These are phyloP conservation scores for Pachyramphus minor DNA, from an alignment of 2,113 vertebrate species.

Conservation along the genomic window DNA sequence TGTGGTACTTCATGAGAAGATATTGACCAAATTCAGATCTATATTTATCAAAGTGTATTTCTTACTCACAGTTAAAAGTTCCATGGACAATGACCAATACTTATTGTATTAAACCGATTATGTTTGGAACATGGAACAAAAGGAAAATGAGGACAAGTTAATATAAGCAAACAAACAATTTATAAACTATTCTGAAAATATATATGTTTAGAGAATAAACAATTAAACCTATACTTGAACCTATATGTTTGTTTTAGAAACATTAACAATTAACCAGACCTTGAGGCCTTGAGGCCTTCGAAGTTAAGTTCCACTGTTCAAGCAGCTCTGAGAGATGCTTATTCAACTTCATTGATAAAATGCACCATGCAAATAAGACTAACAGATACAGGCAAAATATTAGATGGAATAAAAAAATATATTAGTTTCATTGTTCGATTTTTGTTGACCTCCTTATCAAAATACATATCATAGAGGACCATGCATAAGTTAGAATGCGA, in stretches of 20 bases:
- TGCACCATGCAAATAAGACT: not conserved
- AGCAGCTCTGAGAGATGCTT: not conserved
- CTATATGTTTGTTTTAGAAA: not conserved
- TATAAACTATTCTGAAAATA: not conserved
- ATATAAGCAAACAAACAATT: not conserved
- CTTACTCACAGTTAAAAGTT: not conserved
- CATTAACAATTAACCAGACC: not conserved
- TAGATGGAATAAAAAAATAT: not conserved
- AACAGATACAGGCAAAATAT: not conserved
- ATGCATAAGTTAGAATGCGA: not conserved
- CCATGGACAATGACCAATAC: not conserved
- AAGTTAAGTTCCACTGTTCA: not conserved
- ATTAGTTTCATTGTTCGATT: not conserved
- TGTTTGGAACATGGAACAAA: not conserved
- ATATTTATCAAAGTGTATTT: not conserved
- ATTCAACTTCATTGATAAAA: not conserved
- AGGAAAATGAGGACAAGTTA: not conserved
- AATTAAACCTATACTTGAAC: not conserved
- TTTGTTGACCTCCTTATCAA: not conserved
- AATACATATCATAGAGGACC: not conserved
- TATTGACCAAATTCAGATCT: not conserved
- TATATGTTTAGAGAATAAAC: not conserved
- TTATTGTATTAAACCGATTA: not conserved
- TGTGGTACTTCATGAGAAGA: not conserved
- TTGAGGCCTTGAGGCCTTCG: not conserved